Conservation (phyloP, 2,888 invertebrate species). For the Vanessa cardui region DNA sequence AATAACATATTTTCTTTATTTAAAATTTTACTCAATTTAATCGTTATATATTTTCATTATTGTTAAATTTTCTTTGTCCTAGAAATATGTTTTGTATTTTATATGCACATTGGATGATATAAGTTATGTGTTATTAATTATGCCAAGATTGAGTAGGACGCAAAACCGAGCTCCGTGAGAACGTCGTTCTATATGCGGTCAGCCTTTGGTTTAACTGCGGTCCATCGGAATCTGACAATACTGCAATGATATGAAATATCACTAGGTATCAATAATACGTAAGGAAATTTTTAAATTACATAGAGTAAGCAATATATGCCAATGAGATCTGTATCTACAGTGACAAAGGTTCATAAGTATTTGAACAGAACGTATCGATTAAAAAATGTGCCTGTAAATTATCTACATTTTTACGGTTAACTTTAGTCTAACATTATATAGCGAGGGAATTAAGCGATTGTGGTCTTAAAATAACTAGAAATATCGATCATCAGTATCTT, state of each 20-base stretch:
- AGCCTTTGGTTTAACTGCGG: conserved; percentile 25
- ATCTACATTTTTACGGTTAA: too few species aligned
- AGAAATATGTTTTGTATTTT: too few species aligned
- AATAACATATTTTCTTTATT: conserved; percentile 4
- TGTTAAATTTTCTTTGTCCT: too few species aligned
- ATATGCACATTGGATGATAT: not conserved
- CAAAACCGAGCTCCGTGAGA: conserved; percentile 69
- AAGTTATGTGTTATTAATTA: conserved; percentile 46
- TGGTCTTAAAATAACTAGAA: not conserved
- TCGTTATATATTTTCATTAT: too few species aligned
- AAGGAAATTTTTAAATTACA: not conserved
- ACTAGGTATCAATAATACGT: not conserved
- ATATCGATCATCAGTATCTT: not conserved
- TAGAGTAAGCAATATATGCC: too few species aligned
- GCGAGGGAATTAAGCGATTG: not conserved
- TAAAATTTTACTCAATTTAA: conserved; percentile 24
- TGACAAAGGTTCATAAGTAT: too few species aligned
- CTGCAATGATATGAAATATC: conserved; percentile 7
- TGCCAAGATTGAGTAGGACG: conserved; percentile 53
- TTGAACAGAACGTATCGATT: too few species aligned
- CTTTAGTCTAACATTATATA: too few species aligned
- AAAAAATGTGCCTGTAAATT: too few species aligned
- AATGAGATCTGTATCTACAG: too few species aligned
- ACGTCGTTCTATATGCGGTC: conserved; percentile 45
- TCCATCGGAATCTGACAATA: conserved; percentile 18